Evolutionary conservation across 2,797 vertebrate genomes (phyloP).

Genomic region (Eptatretus atami): DNA sequence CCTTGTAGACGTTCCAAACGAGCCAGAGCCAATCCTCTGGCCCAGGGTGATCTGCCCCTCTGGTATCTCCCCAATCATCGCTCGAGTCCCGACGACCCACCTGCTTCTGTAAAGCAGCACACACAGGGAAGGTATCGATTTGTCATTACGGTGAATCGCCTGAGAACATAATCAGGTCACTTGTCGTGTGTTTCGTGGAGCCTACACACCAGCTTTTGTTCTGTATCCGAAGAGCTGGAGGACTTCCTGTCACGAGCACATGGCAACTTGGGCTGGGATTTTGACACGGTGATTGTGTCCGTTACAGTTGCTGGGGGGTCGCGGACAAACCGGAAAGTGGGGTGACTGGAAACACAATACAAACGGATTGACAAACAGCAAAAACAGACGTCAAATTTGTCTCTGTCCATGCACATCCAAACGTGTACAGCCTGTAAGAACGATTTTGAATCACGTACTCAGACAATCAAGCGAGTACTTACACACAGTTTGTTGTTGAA

Average conservation of each 20-base stretch:
- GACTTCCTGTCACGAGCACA: constrained; percentile 75
- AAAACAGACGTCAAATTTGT: too few species aligned
- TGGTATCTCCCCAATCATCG: constrained; percentile 90
- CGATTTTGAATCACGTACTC: too few species aligned
- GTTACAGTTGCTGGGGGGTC: constrained; percentile 81
- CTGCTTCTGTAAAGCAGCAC: constrained; percentile 36
- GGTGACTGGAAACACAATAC: constrained; percentile 17
- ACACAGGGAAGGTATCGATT: too few species aligned
- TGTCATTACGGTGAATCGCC: too few species aligned
- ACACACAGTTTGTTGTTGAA: too few species aligned
- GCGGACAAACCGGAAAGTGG: constrained; percentile 60
- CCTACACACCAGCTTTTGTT: constrained; percentile 60
- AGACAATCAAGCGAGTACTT: too few species aligned
- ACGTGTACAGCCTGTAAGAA: too few species aligned
- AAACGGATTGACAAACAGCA: neutral
- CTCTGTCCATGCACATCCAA: too few species aligned
- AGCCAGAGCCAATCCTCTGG: constrained; percentile 87
- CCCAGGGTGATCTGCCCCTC: constrained; percentile 93
- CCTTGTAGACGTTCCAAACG: constrained; percentile 93
- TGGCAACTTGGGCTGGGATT: constrained; percentile 80
- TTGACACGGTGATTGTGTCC: constrained; percentile 60
- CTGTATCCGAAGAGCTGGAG: constrained; percentile 73
- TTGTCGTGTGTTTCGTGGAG: too few species aligned
- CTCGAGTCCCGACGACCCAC: constrained; percentile 80
- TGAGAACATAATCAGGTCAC: too few species aligned